Base-by-base conservation (phyloP, 2,797 vertebrate species). In the Thunnus albacares region DNA sequence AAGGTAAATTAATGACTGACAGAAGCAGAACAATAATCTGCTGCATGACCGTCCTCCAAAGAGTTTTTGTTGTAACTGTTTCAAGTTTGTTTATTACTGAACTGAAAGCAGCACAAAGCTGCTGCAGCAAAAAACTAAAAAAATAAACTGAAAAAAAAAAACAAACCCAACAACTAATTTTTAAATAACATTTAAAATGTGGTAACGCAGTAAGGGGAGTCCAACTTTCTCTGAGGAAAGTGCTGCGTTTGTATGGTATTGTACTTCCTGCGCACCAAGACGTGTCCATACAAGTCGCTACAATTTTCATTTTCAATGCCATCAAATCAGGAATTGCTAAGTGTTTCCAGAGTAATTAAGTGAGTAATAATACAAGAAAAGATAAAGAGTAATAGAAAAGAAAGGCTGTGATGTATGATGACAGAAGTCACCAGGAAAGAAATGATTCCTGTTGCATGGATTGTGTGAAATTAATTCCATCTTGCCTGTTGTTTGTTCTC, bases 1-100 rank as follows among this genome's bases (percentile, higher is more conserved):
- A 98, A 98, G 97, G 98, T 98, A 90, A 93, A 68, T 20, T 20
- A 11, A 35, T 0, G 0, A 53, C 60, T 49, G 11, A 26, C 15
- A 66, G 15, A 69, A 7, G 6, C 1, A 47, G 43, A 59, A 64
- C 30, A 49, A 55, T 11, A 28, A 28, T 14, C 7, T 24, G 6
- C 47, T 20, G n/a, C 6, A 14, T 73, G 20, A 49, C 17, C 1
- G 45, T 49, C 15, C 45, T 2, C 24, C 24, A 24, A 24, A 24
- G 24, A 24, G 24, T 15, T 47, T 47, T 47, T 35, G 6, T 35
- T 4, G 28, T 35, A 24, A 24, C 24, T 24, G 33, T 35, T 35
- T 24, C 24, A 24, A 24, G 33, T 35, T 17, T 15, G 14, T 14
- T 47, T 47, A 12, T 43, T 17, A 2, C 14, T 47, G 43, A 47